Conservation (phyloP, 2,888 invertebrate genomes). For the Caenorhabditis sp. region DNA sequence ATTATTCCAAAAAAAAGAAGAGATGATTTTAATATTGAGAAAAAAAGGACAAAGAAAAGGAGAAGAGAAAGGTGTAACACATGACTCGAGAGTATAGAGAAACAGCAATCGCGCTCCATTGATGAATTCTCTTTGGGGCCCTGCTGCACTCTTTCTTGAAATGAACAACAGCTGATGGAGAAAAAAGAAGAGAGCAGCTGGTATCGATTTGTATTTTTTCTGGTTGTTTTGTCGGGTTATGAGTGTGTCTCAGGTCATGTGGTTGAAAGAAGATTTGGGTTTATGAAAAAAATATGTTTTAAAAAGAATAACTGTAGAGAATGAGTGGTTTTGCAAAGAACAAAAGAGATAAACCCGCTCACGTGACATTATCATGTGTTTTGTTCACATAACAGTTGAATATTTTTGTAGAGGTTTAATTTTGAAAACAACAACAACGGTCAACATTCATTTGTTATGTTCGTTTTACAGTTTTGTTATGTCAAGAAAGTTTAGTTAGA, state of each 20-base stretch:
- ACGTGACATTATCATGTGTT: too few species aligned
- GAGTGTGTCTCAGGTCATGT: too few species aligned
- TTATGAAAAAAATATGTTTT: background rate
- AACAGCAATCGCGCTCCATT: conserved; percentile 22
- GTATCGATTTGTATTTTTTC: background rate
- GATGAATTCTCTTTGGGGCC: conserved; percentile 6
- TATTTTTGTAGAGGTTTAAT: too few species aligned
- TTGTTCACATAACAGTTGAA: too few species aligned
- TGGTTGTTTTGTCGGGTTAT: background rate
- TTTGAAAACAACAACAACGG: too few species aligned
- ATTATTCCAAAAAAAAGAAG: background rate
- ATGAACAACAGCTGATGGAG: conserved; percentile 35
- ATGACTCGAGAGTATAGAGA: conserved; percentile 4
- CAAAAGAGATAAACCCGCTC: too few species aligned
- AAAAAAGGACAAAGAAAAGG: conserved; percentile 5
- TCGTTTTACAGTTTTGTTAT: too few species aligned
- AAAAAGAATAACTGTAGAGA: background rate
- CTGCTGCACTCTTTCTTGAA: conserved; percentile 5
- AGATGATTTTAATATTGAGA: background rate
- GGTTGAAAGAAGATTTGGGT: background rate
- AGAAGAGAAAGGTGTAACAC: conserved; percentile 3
- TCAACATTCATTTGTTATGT: too few species aligned
- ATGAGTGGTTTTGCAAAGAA: too few species aligned
- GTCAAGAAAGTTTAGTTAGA: too few species aligned
- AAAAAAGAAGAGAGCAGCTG: background rate